Percentiles rank a stretch among this genome's conserved stretches.
phyloP scores from a whole-genome alignment of 1,140 invertebrate species.

The Leptopilina boulardi region DNA sequence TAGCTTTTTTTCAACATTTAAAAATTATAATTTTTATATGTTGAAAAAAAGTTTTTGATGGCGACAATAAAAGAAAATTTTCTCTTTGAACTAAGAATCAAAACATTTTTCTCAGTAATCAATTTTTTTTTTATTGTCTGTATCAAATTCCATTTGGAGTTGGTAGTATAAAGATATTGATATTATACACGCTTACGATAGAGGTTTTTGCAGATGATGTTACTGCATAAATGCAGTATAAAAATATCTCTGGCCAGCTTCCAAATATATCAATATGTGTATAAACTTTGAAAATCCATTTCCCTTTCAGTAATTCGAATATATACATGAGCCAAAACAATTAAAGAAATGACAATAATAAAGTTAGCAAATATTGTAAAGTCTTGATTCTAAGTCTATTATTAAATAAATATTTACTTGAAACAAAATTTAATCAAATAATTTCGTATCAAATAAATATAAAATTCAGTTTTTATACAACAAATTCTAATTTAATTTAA shows the following conservation, averaged over 20 bases:
- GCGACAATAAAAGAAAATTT: too few species aligned
- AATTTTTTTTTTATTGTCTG: neutral
- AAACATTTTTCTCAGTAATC: neutral
- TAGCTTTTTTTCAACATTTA: too few species aligned
- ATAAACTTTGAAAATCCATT: slow-evolving; percentile 55
- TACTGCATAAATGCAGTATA: slow-evolving; percentile 43
- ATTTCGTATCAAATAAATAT: too few species aligned
- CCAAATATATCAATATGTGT: slow-evolving; percentile 53
- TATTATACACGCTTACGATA: neutral
- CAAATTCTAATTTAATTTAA: too few species aligned
- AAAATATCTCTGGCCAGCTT: slow-evolving; percentile 61
- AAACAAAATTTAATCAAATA: too few species aligned
- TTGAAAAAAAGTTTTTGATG: too few species aligned
- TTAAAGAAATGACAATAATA: neutral
- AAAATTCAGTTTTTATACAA: too few species aligned
- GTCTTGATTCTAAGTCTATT: neutral
- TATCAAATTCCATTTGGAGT: neutral
- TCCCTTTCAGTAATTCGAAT: slow-evolving; percentile 32
- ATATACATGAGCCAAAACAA: neutral
- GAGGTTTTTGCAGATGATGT: slow-evolving; percentile 1
- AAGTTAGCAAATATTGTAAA: too few species aligned
- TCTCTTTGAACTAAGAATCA: too few species aligned
- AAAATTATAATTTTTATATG: too few species aligned
- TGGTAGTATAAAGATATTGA: neutral
- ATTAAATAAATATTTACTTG: too few species aligned